Evolutionary conservation across 2,888 invertebrate species (phyloP), one percentile per base, ranked within the genome.

Genomic region (Bimastos eiseni): DNA sequence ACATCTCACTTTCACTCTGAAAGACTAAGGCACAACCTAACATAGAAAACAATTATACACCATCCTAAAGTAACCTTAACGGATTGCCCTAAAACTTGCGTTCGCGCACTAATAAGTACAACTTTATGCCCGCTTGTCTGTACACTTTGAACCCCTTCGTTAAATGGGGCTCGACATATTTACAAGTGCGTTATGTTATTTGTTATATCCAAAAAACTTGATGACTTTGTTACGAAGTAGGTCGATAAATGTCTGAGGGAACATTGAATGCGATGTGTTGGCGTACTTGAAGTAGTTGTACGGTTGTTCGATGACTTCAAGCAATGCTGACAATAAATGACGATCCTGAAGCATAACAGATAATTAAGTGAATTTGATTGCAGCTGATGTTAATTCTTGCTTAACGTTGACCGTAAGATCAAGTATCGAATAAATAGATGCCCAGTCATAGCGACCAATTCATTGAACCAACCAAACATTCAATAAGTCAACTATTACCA

Each of bases 281-380:
- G 94, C 94, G 92, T 95, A 95, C 92, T 95, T 94, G 92, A 95
- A 94, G 92, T 95, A 95, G 92, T 94, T 94, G 91, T 94, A 94
- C 36, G 95, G 95, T 91, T 95, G 94, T 15, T 95, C 95, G 88
- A 95, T 95, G 88, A 95, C 95, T 90, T 95, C 95, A 93, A 95
- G 93, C 70, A 95, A 92, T 0, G 94, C 94, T 34, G 93, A 93
- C 91, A 95, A 92, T 84, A 95, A 91, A 92, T 95, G 94, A 37
- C 94, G 93, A 92, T 95, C 95, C 95, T 95, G 91, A 1, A 91
- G 90, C n/a, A 19, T 21, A 84, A 89, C 90, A 30, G 44, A 8
- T 89, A 33, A 84, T 8, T 89, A 41, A 44, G 38, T 38, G 17
- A 17, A 55, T 24, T 33, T 55, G n/a, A 33, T 89, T 21, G 34